phyloP scores from a whole-genome alignment of 2,888 invertebrate genomes.

The Caenorhabditis sp. region DNA sequence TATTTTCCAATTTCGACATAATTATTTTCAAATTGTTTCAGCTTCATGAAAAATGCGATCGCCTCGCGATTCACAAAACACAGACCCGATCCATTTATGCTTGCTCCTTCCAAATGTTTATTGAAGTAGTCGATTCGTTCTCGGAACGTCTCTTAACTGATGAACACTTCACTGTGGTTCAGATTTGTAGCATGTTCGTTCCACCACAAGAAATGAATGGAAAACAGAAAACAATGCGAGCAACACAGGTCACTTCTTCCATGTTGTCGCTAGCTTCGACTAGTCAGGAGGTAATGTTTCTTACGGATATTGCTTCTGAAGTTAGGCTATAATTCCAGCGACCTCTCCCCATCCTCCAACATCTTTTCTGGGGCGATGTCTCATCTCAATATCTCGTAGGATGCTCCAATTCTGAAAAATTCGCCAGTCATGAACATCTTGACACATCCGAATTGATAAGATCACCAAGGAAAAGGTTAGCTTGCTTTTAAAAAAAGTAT shows the following conservation, averaged over 20 bases:
- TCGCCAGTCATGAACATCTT: not conserved
- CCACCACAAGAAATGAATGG: conserved; percentile 24
- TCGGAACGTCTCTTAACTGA: conserved; percentile 43
- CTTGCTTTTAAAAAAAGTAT: no score
- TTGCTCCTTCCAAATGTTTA: conserved; percentile 48
- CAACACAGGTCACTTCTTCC: not conserved
- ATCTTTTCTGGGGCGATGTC: conserved; percentile 52
- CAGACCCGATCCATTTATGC: conserved; percentile 46
- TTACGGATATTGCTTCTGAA: not conserved
- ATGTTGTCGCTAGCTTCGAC: not conserved
- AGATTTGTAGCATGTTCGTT: conserved; percentile 36
- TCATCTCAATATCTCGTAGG: not conserved
- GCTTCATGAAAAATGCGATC: conserved; percentile 51
- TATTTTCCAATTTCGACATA: not conserved
- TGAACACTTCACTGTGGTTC: conserved; percentile 27
- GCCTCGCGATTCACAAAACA: conserved; percentile 46
- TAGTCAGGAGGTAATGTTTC: not conserved
- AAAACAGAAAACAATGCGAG: not conserved
- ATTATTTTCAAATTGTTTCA: conserved; percentile 11
- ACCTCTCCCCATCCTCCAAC: conserved; percentile 50
- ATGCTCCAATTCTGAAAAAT: no score
- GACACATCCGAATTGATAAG: conserved; percentile 14
- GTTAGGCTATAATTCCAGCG: no score
- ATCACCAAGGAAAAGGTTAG: not conserved
- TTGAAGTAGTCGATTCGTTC: conserved; percentile 48